Base-by-base conservation (phyloP, 2,797 vertebrate genomes). In the Coregonus suidteri region DNA sequence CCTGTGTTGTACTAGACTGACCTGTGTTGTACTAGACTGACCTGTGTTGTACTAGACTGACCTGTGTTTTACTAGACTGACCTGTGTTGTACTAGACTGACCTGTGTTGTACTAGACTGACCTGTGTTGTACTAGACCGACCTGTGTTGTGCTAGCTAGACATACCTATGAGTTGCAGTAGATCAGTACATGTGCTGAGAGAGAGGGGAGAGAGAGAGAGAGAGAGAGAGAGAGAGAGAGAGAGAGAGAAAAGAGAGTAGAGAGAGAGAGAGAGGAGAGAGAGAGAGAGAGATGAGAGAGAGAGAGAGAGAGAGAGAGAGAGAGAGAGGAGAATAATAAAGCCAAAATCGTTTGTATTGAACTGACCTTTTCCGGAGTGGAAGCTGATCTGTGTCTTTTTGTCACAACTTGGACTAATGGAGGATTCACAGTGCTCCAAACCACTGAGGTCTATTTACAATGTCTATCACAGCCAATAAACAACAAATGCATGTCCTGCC, bases 401-500 rank as follows among this genome's bases (percentile, higher is more conserved):
- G 70, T 31, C 70, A 72, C 15, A 20, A n/a, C 51, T 54, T 14
- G 31, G 51, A 52, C 70, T 72, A 72, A 54, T 68, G 34, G 66
- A 53, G 70, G 70, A 72, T 54, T 16, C 41, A 47, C 70, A 20
- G 47, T 14, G 51, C n/a, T n/a, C n/a, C n/a, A n/a, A n/a, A n/a
- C n/a, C n/a, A n/a, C n/a, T n/a, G n/a, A n/a, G n/a, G n/a, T n/a
- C n/a, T 53, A 72, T 71, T 30, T 71, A 20, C n/a, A 47, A 52
- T 72, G 70, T 72, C 70, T 47, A 72, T 72, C 70, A 72, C 41
- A 20, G 51, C 70, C 47, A 72, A 53, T 72, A 53, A 72, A 72
- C 51, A 54, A 53, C 47, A 54, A 30, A 52, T 6, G 51, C 70
- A 72, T 72, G 52, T 72, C 47, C 47, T 53, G 70, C 20, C 16